Evolutionary conservation across 2,113 vertebrate genomes (phyloP).

Genomic region (Barnardius zonarius): DNA sequence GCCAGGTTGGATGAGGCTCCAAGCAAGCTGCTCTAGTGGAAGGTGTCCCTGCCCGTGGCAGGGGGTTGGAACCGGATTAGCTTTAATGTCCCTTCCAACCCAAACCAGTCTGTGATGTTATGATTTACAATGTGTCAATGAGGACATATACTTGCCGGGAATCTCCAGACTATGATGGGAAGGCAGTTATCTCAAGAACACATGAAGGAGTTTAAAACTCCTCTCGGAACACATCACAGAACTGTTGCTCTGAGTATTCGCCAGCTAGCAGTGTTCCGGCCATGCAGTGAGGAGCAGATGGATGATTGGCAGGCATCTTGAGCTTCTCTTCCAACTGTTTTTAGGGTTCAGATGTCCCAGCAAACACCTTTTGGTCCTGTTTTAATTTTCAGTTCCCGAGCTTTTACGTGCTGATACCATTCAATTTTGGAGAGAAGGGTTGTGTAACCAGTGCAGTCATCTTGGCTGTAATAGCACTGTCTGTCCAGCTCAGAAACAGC

Average conservation of each 20-base stretch:
- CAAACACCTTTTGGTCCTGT: not conserved
- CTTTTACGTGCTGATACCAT: rapidly evolving
- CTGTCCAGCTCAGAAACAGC: not conserved
- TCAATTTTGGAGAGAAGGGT: not conserved
- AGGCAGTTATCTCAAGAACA: not conserved
- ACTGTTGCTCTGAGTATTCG: not conserved
- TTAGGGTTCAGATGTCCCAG: not conserved
- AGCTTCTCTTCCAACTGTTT: not conserved
- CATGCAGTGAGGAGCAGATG: not conserved
- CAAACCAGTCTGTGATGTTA: not conserved
- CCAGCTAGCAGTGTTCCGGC: not conserved
- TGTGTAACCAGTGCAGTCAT: not conserved
- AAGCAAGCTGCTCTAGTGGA: not conserved
- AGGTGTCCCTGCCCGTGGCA: not conserved
- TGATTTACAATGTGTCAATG: not conserved
- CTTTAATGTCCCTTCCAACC: not conserved
- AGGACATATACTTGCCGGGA: not conserved
- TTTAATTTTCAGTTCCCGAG: not conserved
- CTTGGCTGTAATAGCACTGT: not conserved
- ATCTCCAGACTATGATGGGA: not conserved
- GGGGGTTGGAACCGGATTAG: not conserved
- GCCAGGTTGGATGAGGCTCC: not conserved
- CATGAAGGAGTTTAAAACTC: not conserved
- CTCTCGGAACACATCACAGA: not conserved
- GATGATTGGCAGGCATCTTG: not conserved